Percentiles rank a stretch among this genome's conserved stretches.
phyloP scores from a whole-genome alignment of 1,140 invertebrate genomes.

The Cylas formicarius region DNA sequence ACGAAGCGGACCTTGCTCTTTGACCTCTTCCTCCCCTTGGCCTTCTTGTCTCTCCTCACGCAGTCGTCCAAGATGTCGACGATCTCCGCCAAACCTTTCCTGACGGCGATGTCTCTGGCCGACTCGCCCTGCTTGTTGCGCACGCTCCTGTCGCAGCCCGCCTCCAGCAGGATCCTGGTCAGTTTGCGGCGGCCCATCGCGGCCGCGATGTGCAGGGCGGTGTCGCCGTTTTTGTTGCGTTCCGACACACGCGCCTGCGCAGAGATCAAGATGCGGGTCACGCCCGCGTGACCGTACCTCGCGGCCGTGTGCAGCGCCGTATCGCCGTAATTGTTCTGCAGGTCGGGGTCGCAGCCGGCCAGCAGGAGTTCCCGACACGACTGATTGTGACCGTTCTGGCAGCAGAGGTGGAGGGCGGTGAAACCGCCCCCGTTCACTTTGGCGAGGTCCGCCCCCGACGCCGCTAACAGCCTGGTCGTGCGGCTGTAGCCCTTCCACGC shows the following conservation, averaged over 20 bases:
- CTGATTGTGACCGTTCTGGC: conserved; percentile 96
- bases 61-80: conserved; percentile 38
- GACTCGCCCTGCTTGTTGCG: conserved; percentile 90
- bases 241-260: conserved; percentile 64
- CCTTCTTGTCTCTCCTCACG: conserved; percentile 42
- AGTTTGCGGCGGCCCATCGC: conserved; percentile 90
- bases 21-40: conserved; percentile 38
- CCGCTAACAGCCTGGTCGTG: conserved; percentile 69
- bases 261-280: conserved; percentile 87
- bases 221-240: conserved; percentile 95
- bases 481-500: conserved; percentile 90
- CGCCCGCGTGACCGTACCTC: conserved; percentile 88
- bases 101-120: conserved; percentile 77
- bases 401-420: conserved; percentile 86
- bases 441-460: conserved; percentile 63
- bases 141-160: conserved; percentile 68
- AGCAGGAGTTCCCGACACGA: conserved; percentile 81
- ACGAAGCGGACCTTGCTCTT: conserved; percentile 45
- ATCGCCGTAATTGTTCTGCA: conserved; percentile 95
- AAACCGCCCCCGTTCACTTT: conserved; percentile 82
- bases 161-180: conserved; percentile 82
- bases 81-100: conserved; percentile 61
- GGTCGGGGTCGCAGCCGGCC: conserved; percentile 77
- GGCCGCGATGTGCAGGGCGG: conserved; percentile 84
- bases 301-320: conserved; percentile 92